Evolutionary conservation across 2,888 invertebrate genomes (phyloP).

Genomic region (Sisyra nigra): DNA sequence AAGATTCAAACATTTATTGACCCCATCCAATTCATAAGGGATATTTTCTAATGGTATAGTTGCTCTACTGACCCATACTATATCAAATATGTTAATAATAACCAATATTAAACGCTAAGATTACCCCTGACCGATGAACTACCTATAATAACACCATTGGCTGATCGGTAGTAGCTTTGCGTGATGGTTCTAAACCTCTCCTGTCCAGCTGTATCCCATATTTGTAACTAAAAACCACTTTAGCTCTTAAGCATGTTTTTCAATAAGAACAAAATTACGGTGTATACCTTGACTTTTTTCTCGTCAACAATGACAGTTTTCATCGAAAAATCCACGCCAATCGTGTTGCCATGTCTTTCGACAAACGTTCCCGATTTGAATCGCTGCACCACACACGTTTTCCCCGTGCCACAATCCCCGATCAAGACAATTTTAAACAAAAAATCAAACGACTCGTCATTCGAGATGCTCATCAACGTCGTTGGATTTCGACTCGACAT

Average conservation of each 20-base stretch:
- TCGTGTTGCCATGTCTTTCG: constrained; percentile 90
- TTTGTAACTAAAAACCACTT: constrained; percentile 58
- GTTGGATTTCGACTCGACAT: constrained; percentile 64
- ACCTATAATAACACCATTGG: constrained; percentile 91
- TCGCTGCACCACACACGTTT: constrained; percentile 90
- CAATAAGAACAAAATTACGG: no score
- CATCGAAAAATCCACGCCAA: constrained; percentile 97
- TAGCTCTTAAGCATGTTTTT: no score
- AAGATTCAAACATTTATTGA: no score
- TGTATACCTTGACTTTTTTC: constrained; percentile 93
- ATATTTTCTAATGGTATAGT: no score
- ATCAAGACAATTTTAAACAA: constrained; percentile 90
- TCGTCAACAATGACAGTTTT: constrained; percentile 88
- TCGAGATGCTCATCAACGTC: constrained; percentile 54
- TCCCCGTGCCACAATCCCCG: constrained; percentile 81
- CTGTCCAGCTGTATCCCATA: constrained; percentile 96
- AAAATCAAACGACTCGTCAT: constrained; percentile 78
- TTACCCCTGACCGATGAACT: no score
- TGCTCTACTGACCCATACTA: no score
- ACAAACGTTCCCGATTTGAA: constrained; percentile 92
- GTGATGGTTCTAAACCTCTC: constrained; percentile 94
- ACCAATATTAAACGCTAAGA: no score
- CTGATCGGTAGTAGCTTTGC: constrained; percentile 92
- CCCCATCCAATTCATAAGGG: no score
- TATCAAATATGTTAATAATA: no score